These are phyloP conservation scores for Linyphia triangularis DNA, from an alignment of 2,888 invertebrate species.

Conservation along the genomic window DNA sequence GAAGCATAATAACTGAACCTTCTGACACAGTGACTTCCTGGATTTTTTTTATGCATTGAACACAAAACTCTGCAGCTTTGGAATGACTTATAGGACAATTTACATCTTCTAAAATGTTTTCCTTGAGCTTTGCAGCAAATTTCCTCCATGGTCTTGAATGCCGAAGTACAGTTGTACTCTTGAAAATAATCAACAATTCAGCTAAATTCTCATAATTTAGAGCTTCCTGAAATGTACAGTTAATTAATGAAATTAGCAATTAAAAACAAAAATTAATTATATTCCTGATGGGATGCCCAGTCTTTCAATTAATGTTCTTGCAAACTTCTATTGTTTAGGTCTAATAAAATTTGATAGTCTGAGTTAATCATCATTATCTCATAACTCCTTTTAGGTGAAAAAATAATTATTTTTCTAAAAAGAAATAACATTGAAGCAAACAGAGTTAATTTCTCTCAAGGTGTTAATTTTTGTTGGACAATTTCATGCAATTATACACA, in stretches of 20 bases:
- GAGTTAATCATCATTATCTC: too few relatives aligned
- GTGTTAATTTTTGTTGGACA: too few relatives aligned
- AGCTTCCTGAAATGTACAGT: constrained; percentile 37
- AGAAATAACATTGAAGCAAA: too few relatives aligned
- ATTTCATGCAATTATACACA: too few relatives aligned
- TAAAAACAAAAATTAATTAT: neutral
- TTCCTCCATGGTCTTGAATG: constrained; percentile 37
- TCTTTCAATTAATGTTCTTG: too few relatives aligned
- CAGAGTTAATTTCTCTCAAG: too few relatives aligned
- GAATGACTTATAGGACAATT: too few relatives aligned
- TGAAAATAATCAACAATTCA: constrained; percentile 46
- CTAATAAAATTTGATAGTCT: too few relatives aligned
- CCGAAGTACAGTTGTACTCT: constrained; percentile 11
- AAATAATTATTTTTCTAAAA: too few relatives aligned
- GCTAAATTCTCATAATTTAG: constrained; percentile 30
- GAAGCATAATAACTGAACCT: constrained; percentile 3
- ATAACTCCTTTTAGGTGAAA: too few relatives aligned
- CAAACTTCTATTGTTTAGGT: too few relatives aligned
- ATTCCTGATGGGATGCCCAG: neutral
- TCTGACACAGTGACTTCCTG: neutral
- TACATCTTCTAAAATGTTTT: neutral
- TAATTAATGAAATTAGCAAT: neutral
- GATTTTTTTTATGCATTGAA: neutral
- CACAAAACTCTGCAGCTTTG: neutral
- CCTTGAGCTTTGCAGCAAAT: constrained; percentile 21